Evolutionary conservation across 1,140 invertebrate species (phyloP).

Genomic region (Drosophila miranda): DNA sequence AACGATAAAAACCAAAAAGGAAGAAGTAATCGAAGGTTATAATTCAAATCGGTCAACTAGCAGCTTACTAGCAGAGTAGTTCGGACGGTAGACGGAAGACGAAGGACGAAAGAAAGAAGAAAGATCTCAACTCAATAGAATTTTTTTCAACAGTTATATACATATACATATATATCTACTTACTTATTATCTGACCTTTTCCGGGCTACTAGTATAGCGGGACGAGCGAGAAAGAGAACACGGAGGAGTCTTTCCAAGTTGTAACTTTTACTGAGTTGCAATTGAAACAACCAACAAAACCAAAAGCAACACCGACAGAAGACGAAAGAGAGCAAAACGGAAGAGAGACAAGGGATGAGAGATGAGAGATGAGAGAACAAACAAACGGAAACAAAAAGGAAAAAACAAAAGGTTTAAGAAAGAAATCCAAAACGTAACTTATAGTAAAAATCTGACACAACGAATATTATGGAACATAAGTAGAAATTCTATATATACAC

Average conservation of each 20-base stretch:
- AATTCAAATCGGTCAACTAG: slow-evolving; percentile 55
- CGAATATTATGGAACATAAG: slow-evolving; percentile 83
- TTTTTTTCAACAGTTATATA: slow-evolving; percentile 62
- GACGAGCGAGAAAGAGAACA: slow-evolving; percentile 25
- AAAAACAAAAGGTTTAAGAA: slow-evolving; percentile 74
- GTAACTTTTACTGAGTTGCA: slow-evolving; percentile 63
- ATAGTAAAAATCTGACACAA: slow-evolving; percentile 83
- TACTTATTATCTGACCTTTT: slow-evolving; percentile 57
- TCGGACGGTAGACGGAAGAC: slow-evolving; percentile 28
- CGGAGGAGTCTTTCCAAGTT: slow-evolving; percentile 47
- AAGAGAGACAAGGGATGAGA: not conserved
- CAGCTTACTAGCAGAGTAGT: slow-evolving; percentile 67
- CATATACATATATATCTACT: slow-evolving; percentile 46
- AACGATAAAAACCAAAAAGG: slow-evolving; percentile 23
- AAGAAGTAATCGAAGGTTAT: slow-evolving; percentile 22
- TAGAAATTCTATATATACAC: slow-evolving; percentile 82
- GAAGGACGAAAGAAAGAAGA: slow-evolving; percentile 23
- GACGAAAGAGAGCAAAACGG: slow-evolving; percentile 10
- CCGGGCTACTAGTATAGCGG: slow-evolving; percentile 41
- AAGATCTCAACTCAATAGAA: slow-evolving; percentile 70
- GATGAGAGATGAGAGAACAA: not conserved
- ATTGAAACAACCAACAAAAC: slow-evolving; percentile 21
- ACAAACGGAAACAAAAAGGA: slow-evolving; percentile 13
- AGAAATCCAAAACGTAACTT: slow-evolving; percentile 79
- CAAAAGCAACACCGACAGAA: slow-evolving; percentile 1